These are phyloP conservation scores for Dicyrtomina minuta DNA, from an alignment of 2,888 invertebrate genomes.

Conservation along the genomic window DNA sequence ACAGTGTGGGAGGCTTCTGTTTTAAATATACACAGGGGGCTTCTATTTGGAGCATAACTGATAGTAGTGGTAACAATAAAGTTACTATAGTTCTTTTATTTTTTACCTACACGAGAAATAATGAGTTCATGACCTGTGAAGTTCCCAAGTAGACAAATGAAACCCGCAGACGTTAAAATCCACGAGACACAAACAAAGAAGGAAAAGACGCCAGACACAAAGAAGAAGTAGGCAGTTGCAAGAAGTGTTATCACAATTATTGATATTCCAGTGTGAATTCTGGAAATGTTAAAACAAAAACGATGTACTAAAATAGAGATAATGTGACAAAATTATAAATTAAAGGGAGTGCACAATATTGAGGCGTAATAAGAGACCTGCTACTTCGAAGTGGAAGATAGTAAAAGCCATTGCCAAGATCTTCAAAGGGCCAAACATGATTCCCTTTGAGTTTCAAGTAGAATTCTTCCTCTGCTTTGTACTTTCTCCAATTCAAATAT, in stretches of 20 bases:
- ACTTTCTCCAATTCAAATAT: constrained; percentile 6
- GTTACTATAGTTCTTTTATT: too few species aligned
- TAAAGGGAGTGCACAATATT: not conserved
- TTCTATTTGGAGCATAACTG: too few species aligned
- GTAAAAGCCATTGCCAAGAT: constrained; percentile 27
- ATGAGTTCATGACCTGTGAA: constrained; percentile 26
- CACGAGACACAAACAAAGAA: constrained; percentile 13
- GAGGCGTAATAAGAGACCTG: not conserved
- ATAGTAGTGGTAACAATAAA: too few species aligned
- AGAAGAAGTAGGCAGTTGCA: constrained; percentile 4
- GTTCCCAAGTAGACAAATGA: constrained; percentile 4
- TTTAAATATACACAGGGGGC: too few species aligned
- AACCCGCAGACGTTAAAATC: not conserved
- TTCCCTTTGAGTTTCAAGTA: constrained; percentile 23
- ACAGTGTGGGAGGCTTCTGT: too few species aligned
- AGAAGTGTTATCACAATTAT: not conserved
- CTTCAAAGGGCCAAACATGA: constrained; percentile 28
- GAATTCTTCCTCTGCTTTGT: constrained; percentile 33
- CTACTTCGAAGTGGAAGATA: constrained; percentile 26
- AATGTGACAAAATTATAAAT: not conserved
- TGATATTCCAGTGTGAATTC: constrained; percentile 5
- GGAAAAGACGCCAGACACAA: constrained; percentile 15
- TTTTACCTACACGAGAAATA: constrained; percentile 10
- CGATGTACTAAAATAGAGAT: not conserved
- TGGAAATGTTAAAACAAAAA: not conserved